These are phyloP conservation scores for Diarsia rubi DNA, from an alignment of 2,888 invertebrate genomes.

Conservation along the genomic window DNA sequence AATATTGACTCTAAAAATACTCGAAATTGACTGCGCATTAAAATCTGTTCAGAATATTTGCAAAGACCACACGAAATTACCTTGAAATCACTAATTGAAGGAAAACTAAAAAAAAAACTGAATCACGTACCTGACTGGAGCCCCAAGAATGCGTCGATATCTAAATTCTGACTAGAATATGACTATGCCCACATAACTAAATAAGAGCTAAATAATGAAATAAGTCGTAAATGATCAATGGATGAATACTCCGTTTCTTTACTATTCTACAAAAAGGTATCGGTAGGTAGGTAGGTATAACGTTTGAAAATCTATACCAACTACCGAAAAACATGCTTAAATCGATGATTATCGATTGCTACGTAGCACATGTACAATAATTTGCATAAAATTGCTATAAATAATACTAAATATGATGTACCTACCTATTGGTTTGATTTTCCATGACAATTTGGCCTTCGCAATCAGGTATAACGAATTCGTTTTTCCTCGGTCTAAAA, in stretches of 20 bases:
- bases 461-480: background rate
- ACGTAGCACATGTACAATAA: background rate
- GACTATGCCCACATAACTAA: constrained; percentile 10
- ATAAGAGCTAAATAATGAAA: background rate
- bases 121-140: background rate
- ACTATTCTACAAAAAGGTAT: constrained; percentile 13
- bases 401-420: background rate
- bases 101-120: constrained; percentile 5
- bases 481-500: background rate
- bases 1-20: constrained; percentile 31
- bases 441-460: background rate
- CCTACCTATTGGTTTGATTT: background rate
- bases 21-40: background rate
- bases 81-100: constrained; percentile 39
- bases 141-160: background rate
- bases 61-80: constrained; percentile 17
- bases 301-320: background rate
- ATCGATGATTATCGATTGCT: background rate
- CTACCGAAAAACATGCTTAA: constrained; percentile 4
- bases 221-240: constrained; percentile 4
- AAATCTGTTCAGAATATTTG: constrained; percentile 26
- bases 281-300: background rate
- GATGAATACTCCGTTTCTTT: background rate
- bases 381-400: constrained; percentile 1
- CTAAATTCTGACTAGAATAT: background rate